Percentiles rank a stretch among this genome's conserved stretches.
These are phyloP conservation scores for Onychomys leucogaster DNA, from an alignment of 2,797 vertebrate species.

Conservation along the genomic window DNA sequence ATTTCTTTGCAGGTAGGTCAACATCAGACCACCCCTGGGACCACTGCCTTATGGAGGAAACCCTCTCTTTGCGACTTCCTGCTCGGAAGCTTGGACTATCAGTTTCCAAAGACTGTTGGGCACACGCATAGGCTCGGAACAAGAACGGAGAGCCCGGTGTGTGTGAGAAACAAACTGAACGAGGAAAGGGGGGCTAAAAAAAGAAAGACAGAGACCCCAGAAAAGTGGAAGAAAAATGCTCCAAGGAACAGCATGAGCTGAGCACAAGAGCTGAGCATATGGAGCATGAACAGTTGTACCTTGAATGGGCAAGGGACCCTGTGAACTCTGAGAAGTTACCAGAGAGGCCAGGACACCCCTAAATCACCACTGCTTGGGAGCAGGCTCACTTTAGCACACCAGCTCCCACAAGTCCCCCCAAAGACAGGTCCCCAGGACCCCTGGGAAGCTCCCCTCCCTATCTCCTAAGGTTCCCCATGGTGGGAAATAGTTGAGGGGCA, in stretches of 20 bases:
- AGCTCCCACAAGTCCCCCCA: not conserved
- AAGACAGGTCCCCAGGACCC: not conserved
- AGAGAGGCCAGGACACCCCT: not conserved
- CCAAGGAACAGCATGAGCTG: not conserved
- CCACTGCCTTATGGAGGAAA: not conserved
- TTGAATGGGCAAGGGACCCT: not conserved
- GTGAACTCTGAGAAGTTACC: not conserved
- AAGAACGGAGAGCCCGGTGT: too few relatives aligned
- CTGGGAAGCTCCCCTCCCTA: not conserved
- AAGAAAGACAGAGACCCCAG: not conserved
- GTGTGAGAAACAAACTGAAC: not conserved
- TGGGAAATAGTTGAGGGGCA: not conserved
- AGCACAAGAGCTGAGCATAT: not conserved
- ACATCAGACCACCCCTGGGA: too few relatives aligned
- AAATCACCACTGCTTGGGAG: not conserved
- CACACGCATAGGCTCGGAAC: too few relatives aligned
- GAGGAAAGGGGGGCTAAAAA: not conserved
- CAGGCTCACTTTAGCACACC: not conserved
- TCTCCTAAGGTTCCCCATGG: not conserved
- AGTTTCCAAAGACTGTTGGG: not conserved
- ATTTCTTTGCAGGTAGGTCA: accelerated
- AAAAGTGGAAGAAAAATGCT: not conserved
- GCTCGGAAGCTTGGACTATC: not conserved
- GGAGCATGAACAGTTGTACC: not conserved
- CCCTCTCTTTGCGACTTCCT: not conserved